Conservation (phyloP, 2,113 vertebrate species). For the Channa argus region DNA sequence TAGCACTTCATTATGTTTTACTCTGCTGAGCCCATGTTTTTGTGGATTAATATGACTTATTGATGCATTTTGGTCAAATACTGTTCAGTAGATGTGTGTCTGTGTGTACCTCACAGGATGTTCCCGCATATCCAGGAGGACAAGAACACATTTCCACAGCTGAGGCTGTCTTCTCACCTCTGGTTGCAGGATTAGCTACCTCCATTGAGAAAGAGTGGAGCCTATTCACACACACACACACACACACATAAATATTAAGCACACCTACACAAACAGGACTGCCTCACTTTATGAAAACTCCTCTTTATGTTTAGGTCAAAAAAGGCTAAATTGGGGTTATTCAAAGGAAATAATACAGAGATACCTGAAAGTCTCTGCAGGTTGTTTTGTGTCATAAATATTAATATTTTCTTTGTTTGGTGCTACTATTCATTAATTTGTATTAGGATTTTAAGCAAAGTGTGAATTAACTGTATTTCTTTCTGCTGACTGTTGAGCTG, state of each 20-base stretch:
- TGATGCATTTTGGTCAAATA: background rate
- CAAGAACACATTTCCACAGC: slow-evolving; percentile 76
- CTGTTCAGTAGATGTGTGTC: slow-evolving; percentile 1
- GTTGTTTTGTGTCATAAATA: background rate
- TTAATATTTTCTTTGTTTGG: background rate
- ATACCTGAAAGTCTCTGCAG: background rate
- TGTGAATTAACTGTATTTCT: too few relatives aligned
- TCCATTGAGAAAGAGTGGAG: slow-evolving; percentile 76
- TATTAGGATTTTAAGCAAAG: too few relatives aligned
- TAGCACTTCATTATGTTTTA: too few relatives aligned
- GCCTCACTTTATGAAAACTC: background rate
- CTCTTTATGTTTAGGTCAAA: slow-evolving; percentile 6
- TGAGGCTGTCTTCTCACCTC: slow-evolving; percentile 63
- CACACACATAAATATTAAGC: slow-evolving; percentile 17
- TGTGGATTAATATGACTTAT: background rate
- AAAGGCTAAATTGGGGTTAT: slow-evolving; percentile 13
- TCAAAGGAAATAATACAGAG: background rate
- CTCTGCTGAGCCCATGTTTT: background rate
- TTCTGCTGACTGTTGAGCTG: too few relatives aligned
- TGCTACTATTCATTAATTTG: too few relatives aligned
- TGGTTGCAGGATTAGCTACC: slow-evolving; percentile 57
- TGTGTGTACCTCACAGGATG: slow-evolving; percentile 74
- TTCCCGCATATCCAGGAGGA: slow-evolving; percentile 74
- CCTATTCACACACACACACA: slow-evolving; percentile 49
- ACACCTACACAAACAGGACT: too few relatives aligned